Evolutionary conservation across 2,888 invertebrate species (phyloP).

Genomic region (Eubasilissa splendida): DNA sequence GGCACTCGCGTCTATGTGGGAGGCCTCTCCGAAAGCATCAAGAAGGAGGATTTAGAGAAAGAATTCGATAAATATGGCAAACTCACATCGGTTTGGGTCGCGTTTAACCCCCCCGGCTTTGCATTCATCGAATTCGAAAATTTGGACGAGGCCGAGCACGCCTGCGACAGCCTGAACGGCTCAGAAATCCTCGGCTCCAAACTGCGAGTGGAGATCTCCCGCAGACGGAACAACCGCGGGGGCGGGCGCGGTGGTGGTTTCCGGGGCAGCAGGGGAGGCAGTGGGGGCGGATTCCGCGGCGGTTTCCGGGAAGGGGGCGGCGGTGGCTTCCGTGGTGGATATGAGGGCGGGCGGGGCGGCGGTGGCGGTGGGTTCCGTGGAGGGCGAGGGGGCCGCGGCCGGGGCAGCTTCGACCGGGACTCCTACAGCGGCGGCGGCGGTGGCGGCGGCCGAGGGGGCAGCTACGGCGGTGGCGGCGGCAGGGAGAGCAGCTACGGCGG

Average conservation of each 20-base stretch:
- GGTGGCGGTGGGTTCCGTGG: constrained; percentile 59
- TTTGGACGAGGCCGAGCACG: constrained; percentile 90
- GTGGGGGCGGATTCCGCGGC: constrained; percentile 68
- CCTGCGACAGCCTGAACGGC: constrained; percentile 91
- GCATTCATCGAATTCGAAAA: constrained; percentile 95
- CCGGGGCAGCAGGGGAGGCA: constrained; percentile 68
- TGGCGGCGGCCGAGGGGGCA: constrained; percentile 73
- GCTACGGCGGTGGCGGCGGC: constrained; percentile 70
- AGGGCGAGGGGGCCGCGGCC: constrained; percentile 70
- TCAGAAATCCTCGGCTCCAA: constrained; percentile 90
- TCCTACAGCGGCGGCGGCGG: constrained; percentile 68
- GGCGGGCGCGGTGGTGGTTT: constrained; percentile 73
- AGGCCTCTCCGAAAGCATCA: constrained; percentile 89
- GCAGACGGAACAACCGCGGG: constrained; percentile 80
- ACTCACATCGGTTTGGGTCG: constrained; percentile 93
- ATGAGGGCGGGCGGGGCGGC: constrained; percentile 61
- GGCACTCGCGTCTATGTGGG: constrained; percentile 92
- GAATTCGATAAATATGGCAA: constrained; percentile 95
- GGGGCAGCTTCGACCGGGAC: constrained; percentile 64
- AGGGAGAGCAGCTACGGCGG: constrained; percentile 65
- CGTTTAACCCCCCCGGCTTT: constrained; percentile 94
- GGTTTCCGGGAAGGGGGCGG: constrained; percentile 67
- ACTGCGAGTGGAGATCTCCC: constrained; percentile 89
- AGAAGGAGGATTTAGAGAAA: constrained; percentile 92
- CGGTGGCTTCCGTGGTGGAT: constrained; percentile 66